Base-by-base conservation (phyloP, 2,888 invertebrate genomes). In the Xestoiulus laeticollis region DNA sequence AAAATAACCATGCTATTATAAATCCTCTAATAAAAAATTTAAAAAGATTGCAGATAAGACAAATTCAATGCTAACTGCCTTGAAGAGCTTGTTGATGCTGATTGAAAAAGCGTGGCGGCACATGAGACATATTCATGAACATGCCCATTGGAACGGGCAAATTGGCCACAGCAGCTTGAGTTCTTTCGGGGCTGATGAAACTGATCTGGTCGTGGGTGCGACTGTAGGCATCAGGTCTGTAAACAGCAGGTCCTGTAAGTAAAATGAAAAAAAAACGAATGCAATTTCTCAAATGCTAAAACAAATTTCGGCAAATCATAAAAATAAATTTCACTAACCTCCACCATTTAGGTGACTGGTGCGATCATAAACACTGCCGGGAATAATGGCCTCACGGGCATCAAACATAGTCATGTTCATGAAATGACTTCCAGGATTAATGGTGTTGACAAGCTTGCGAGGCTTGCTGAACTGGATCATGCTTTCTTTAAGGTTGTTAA, bases 401-500 rank as follows among this genome's bases (percentile, higher is more conserved):
- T 98, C 98, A 92, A 97, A 99, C 95, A 98, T 98, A 43, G 97
- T 96, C 38, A 97, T 98, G 88, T 96, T 97, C 99, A 99, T 99
- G 92, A 99, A 99, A 91, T 99, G 98, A 0, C 98, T 96, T 0
- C 98, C 98, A 0, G 99, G 99, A 92, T 99, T 99, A 88, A 96
- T 95, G 0, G 96, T 95, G 92, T 99, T 99, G 30, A 98, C 95
- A 90, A 99, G 94, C 92, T 98, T 98, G 92, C 98, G 97, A 1
- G 99, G 99, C 92, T 99, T 99, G 44, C 98, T 96, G 92, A 99
- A 98, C 92, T 98, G 98, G 89, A 99, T 98, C 91, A 98, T 94
- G 0, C 98, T 98, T 92, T 99, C 98, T 91, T 99, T 99, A 87
- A 99, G 93, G 92, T 99, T 99, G 90, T 97, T 98, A 53, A 99